Evolutionary conservation across 1,140 invertebrate species (phyloP).

Genomic region (Drosophila kepulauana): DNA sequence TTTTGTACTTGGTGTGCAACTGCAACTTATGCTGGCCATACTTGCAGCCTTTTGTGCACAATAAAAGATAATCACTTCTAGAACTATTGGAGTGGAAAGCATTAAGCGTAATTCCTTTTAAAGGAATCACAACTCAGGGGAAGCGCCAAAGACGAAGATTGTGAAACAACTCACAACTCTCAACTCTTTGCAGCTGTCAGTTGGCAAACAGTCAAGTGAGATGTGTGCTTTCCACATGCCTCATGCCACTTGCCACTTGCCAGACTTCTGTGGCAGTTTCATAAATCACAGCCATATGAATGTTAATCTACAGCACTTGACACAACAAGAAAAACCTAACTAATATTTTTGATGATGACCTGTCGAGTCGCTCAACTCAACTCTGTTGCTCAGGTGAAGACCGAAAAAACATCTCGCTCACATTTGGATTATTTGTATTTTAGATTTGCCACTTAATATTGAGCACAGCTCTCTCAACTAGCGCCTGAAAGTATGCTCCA

Average conservation of each 20-base stretch:
- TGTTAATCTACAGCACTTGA: constrained; percentile 48
- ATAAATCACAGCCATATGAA: constrained; percentile 66
- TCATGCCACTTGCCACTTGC: constrained; percentile 10
- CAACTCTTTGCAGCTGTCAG: constrained; percentile 69
- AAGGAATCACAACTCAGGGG: neutral
- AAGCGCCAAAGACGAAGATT: neutral
- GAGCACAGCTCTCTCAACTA: constrained; percentile 34
- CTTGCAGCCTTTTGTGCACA: too few relatives aligned
- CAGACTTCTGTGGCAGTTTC: constrained; percentile 43
- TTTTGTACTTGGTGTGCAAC: too few relatives aligned
- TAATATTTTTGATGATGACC: constrained; percentile 57
- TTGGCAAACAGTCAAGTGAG: constrained; percentile 28
- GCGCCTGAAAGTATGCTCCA: constrained; percentile 56
- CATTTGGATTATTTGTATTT: constrained; percentile 15
- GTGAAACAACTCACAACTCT: constrained; percentile 38
- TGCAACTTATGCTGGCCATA: too few relatives aligned
- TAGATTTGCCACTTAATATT: constrained; percentile 34
- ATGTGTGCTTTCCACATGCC: constrained; percentile 4
- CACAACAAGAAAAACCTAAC: neutral
- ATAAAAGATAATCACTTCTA: too few relatives aligned
- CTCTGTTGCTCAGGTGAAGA: constrained; percentile 14
- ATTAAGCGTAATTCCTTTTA: constrained; percentile 1
- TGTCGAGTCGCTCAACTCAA: constrained; percentile 24
- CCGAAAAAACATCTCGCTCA: constrained; percentile 5
- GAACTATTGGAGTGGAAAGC: neutral